Evolutionary conservation across 2,113 vertebrate genomes (phyloP).

Genomic region (Stigmatopora nigra): DNA sequence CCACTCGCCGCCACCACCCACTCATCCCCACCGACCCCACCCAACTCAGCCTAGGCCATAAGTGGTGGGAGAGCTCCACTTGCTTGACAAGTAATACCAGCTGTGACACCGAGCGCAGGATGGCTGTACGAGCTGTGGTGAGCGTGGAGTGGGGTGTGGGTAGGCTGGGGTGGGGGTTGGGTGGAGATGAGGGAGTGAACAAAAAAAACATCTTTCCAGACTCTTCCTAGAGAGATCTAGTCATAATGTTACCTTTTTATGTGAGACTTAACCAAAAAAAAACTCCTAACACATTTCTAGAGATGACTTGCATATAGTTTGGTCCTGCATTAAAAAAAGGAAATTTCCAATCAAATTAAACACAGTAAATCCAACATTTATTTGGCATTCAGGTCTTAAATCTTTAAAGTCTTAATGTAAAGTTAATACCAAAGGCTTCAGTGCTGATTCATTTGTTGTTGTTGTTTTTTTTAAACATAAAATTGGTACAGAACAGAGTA

Average conservation of each 20-base stretch:
- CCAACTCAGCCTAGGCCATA: conserved; percentile 61
- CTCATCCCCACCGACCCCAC: conserved; percentile 11
- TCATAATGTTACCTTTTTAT: conserved; percentile 15
- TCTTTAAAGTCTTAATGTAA: too few relatives aligned
- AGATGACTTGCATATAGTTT: conserved; percentile 2
- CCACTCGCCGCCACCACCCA: background rate
- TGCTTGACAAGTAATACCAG: conserved; percentile 63
- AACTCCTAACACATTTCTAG: background rate
- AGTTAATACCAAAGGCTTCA: background rate
- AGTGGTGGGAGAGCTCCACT: conserved; percentile 59
- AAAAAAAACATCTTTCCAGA: conserved; percentile 54
- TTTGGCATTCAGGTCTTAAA: too few relatives aligned
- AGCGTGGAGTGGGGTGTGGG: conserved; percentile 19
- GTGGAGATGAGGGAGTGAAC: conserved; percentile 50
- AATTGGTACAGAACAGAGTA: background rate
- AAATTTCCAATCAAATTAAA: background rate
- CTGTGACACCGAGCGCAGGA: conserved; percentile 60
- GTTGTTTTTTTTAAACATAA: background rate
- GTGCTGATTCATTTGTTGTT: background rate
- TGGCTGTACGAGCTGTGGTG: conserved; percentile 26
- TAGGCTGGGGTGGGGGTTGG: conserved; percentile 25
- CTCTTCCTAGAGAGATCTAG: conserved; percentile 37
- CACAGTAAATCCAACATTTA: too few relatives aligned
- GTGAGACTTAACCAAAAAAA: background rate
- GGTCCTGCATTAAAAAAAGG: background rate